These are phyloP conservation scores for Nothobranchius kuhntae DNA, from an alignment of 2,113 vertebrate genomes.

Conservation along the genomic window DNA sequence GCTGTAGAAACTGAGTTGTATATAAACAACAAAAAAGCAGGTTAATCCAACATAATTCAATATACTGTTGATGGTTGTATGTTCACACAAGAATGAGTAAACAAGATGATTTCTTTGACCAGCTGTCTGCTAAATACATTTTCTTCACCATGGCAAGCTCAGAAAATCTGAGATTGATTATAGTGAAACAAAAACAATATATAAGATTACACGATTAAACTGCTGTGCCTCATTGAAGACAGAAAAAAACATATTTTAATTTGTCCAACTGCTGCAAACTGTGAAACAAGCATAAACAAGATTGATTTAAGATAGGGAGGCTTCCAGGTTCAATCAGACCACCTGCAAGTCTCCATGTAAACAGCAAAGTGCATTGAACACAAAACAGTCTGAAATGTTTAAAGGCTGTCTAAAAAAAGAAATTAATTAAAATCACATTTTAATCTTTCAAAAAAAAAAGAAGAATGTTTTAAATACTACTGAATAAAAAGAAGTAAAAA, in stretches of 20 bases:
- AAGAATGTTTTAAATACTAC: too few species aligned
- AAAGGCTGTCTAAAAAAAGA: neutral
- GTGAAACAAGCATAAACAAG: neutral
- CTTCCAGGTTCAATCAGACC: neutral
- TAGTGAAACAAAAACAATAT: slow-evolving; percentile 5
- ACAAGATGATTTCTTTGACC: neutral
- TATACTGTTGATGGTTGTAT: neutral
- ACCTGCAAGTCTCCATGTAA: neutral
- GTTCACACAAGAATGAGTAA: neutral
- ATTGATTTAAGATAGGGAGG: neutral
- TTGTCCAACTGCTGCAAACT: neutral
- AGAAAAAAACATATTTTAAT: neutral
- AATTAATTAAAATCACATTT: neutral
- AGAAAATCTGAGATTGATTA: neutral
- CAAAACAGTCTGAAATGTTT: neutral
- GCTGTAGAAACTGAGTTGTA: neutral
- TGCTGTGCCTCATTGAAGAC: neutral
- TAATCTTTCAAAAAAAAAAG: neutral
- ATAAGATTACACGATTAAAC: neutral
- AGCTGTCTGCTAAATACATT: neutral
- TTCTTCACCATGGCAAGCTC: neutral
- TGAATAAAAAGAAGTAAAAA: too few species aligned
- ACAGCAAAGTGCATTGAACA: neutral
- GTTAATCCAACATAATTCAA: neutral
- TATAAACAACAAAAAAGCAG: neutral